Evolutionary conservation across 2,797 vertebrate genomes (phyloP), one percentile per base, ranked within the genome.

Genomic region (Bradypodion pumilum): DNA sequence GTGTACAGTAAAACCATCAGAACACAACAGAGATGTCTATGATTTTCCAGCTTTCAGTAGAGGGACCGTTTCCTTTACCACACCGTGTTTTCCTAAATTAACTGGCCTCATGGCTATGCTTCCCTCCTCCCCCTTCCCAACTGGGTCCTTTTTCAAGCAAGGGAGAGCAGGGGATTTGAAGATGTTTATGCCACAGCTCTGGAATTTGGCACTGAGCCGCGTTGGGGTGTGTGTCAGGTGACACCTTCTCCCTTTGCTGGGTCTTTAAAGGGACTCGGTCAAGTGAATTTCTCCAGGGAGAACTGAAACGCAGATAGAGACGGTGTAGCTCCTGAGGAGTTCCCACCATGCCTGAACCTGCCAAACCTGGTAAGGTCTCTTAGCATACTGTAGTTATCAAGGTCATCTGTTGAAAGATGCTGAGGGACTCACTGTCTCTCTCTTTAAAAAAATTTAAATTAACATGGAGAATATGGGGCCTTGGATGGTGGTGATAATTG

Each of bases 171-270:
- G 77, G 80, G 84, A 85, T 90, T 91, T 90, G 79, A 86, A 89
- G 90, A 86, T 70, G 84, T 89, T 90, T 85, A 90, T 90, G 89
- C 85, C 86, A 90, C 69, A 68, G 80, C 82, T 91, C 89, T 89
- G 89, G 90, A 89, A 91, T 91, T 90, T 91, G 90, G 85, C 89
- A 81, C 15, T 2, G 27, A 80, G 80, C 84, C 76, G n/a, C n/a
- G n/a, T 63, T 16, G 63, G 72, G 84, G 88, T n/a, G n/a, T n/a
- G n/a, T n/a, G 90, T 91, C 90, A 91, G 86, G 86, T 91, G 88
- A 91, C 88, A 82, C 86, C 84, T 89, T 88, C 82, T 81, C 86
- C 86, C 86, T 84, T 77, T 65, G 85, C 89, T 78, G 74, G 81
- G 86, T 86, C 88, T 89, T 91, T 91, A 89, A 88, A 91, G 88